Evolutionary conservation across 2,888 invertebrate genomes (phyloP), one percentile per base, ranked within the genome.

Genomic region (Drosophila ustulata): DNA sequence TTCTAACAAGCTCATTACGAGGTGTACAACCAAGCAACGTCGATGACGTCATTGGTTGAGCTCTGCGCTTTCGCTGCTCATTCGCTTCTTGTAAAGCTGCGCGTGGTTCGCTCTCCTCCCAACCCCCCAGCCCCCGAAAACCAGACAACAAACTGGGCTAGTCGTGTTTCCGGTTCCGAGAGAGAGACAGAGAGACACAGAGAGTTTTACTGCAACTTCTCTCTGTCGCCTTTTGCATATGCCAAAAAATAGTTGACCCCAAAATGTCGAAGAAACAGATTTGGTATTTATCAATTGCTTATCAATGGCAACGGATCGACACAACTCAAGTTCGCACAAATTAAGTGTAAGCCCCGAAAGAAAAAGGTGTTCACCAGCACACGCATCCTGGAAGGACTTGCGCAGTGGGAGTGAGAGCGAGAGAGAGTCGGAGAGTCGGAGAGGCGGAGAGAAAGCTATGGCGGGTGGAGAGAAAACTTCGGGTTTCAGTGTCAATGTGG

Each of bases 41-140:
- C 71, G 73, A 80, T 88, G 88, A 88, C 88, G 88, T 88, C 88
- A 88, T 89, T 88, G 89, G 89, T 88, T 79, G 65, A 59, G 78
- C 75, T 75, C 39, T 84, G 53, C 66, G 73, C 76, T 75, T 85
- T 83, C 28, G 30, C 58, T 41, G 76, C 81, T 74, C 80, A 58
- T 84, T 82, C 88, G 88, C 62, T 47, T 46, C 62, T 49, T 50
- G 55, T 39, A 67, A 71, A 79, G 72, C 80, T 82, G 84, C 80
- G 79, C 81, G 76, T 51, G 25, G 46, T 34, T 8, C 28, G n/a
- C 43, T 23, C 45, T 23, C 45, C 45, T 4, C 43, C n/a, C n/a
- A n/a, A n/a, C n/a, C 28, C 18, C 43, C 50, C 26, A 28, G 9
- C 18, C n/a, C 6, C 8, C 30, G 4, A 25, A 3, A 32, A 13